phyloP scores from a whole-genome alignment of 2,113 vertebrate genomes.

The Serinus canaria region DNA sequence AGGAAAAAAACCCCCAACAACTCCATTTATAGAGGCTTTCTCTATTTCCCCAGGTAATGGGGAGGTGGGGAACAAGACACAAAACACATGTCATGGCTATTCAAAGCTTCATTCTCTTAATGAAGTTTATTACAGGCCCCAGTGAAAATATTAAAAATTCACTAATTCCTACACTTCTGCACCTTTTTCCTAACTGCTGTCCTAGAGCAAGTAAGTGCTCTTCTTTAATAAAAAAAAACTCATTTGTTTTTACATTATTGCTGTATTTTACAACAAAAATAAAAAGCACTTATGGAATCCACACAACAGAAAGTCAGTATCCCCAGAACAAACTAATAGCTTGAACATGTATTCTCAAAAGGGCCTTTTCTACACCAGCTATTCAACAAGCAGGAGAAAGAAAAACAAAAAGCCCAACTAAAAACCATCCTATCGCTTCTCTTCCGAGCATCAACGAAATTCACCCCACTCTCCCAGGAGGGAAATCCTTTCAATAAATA shows the following conservation, averaged over 20 bases:
- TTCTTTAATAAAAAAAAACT: neutral
- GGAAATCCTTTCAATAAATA: constrained; percentile 74
- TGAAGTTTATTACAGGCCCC: constrained; percentile 22
- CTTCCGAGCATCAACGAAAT: neutral
- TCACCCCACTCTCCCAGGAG: neutral
- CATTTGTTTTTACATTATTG: constrained; percentile 75
- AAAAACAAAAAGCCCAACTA: neutral
- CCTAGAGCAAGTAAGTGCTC: constrained; percentile 53
- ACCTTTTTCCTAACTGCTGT: neutral
- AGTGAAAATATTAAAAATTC: constrained; percentile 23
- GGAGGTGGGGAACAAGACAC: neutral
- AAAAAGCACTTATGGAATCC: constrained; percentile 16
- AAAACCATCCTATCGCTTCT: neutral
- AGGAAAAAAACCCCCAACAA: neutral
- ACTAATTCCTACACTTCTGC: neutral
- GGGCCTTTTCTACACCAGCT: constrained; percentile 10
- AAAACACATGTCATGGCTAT: constrained; percentile 9
- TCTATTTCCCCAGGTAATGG: neutral
- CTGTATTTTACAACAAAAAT: constrained; percentile 64
- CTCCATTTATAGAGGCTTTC: neutral
- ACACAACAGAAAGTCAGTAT: constrained; percentile 19
- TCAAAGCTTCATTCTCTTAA: constrained; percentile 34
- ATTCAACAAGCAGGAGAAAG: neutral
- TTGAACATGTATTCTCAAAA: neutral
- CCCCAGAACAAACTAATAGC: neutral